Evolutionary conservation across 2,113 vertebrate species (phyloP), one percentile per base, ranked within the genome.

Genomic region (Malurus alboscapulatus): DNA sequence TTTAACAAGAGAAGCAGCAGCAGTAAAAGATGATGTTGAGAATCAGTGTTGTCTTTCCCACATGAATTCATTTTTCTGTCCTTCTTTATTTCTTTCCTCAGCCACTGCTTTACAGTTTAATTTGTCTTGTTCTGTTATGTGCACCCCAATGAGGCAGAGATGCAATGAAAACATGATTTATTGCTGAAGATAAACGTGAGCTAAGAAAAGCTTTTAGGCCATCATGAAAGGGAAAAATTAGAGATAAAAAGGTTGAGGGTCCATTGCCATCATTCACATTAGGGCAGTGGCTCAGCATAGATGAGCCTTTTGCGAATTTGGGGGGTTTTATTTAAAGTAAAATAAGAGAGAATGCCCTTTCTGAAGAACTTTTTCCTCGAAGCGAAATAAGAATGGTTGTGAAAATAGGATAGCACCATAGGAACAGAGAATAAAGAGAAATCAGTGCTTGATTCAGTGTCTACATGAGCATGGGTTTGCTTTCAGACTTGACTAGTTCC

Each of bases 51-150:
- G 67, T 58, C 48, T 79, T 86, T 82, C 50, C n/a, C 17, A 53
- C 21, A 57, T 32, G 45, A 87, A 73, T 87, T 68, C 21, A 74
- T 90, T 86, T 87, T 40, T 44, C 29, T 86, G 32, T 42, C 65
- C 36, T 82, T 84, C 32, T 74, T 89, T 53, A 63, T 78, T 80
- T 72, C 38, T 74, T 71, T 76, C 27, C 45, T 78, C 50, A n/a
- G 63, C 27, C 66, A 34, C 27, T 17, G 34, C 18, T 88, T 88
- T 65, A 38, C 67, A 40, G 58, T 85, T 85, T 72, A 85, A 87
- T 87, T 93, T 83, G 36, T 85, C 58, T 88, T 90, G 25, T 75
- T 90, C 80, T 72, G 26, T 75, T 92, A 83, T 85, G 88, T 93
- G 66, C 32, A 92, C 67, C 57, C 51, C 62, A 88, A n/a, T 53